phyloP scores from a whole-genome alignment of 2,797 vertebrate genomes.

The Oryzias dopingdopingensis region DNA sequence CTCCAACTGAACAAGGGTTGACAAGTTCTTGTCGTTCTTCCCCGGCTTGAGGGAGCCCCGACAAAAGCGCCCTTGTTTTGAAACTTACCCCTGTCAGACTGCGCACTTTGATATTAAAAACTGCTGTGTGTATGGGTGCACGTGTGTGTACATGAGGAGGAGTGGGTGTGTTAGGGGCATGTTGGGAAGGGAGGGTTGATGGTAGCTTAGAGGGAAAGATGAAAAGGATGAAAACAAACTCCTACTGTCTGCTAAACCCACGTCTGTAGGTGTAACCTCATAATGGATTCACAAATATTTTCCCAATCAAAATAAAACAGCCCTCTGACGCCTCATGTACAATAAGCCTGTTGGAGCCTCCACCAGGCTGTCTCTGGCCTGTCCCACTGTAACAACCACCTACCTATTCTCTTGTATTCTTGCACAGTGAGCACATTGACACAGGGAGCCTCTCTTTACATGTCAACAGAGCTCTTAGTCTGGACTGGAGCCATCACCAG shows the following conservation, averaged over 20 bases:
- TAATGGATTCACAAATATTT: constrained; percentile 82
- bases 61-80: constrained; percentile 67
- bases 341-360: constrained; percentile 56
- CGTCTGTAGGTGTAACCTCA: constrained; percentile 80
- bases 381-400: constrained; percentile 62
- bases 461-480: constrained; percentile 50
- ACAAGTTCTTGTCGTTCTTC: constrained; percentile 68
- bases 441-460: constrained; percentile 56
- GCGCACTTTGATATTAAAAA: constrained; percentile 80
- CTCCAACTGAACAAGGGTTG: constrained; percentile 67
- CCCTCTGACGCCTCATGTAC: constrained; percentile 61
- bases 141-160: background rate
- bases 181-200: constrained; percentile 15
- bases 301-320: constrained; percentile 78
- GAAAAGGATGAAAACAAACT: constrained; percentile 79
- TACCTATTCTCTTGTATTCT: constrained; percentile 58
- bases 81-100: constrained; percentile 70
- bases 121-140: constrained; percentile 27
- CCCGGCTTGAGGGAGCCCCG: constrained; percentile 62
- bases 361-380: constrained; percentile 48
- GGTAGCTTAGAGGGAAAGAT: constrained; percentile 48
- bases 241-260: constrained; percentile 68
- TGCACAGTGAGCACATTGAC: constrained; percentile 65
- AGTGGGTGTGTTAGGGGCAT: background rate
- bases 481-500: constrained; percentile 50